A percentile compares a stretch with the other conserved stretches of the same genome.
Conservation (phyloP, 2,797 vertebrate genomes). For the Delichon dasypus region DNA sequence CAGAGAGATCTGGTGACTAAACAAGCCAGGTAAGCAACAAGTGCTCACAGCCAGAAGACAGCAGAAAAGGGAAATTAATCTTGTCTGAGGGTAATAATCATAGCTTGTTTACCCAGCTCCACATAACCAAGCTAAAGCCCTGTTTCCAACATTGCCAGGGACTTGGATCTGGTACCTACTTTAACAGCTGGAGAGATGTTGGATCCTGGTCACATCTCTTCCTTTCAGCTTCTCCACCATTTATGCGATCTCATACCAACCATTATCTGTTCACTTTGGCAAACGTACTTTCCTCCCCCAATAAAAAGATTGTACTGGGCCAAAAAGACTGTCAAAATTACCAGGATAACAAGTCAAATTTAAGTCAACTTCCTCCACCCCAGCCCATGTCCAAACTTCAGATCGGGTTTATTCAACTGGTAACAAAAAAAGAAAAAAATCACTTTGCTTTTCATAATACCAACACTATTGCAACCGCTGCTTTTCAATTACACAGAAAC, state of each 20-base stretch:
- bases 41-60: neutral
- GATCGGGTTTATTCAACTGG: neutral
- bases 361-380: neutral
- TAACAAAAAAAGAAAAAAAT: neutral
- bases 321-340: neutral
- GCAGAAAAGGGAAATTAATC: neutral
- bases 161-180: neutral
- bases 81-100: neutral
- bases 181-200: neutral
- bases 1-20: neutral
- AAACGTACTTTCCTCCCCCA: neutral
- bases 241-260: neutral
- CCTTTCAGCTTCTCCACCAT: neutral
- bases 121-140: neutral
- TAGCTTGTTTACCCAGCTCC: neutral
- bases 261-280: neutral
- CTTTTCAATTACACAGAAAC: neutral
- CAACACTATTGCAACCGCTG: neutral
- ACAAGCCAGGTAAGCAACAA: neutral
- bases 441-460: neutral
- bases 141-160: fast-evolving
- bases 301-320: neutral
- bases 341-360: neutral
- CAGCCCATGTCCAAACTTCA: neutral
- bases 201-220: neutral